A percentile compares a stretch with the other conserved stretches of the same genome.
Evolutionary conservation across 2,888 invertebrate species (phyloP).

Genomic region (Brachylomia viminalis): DNA sequence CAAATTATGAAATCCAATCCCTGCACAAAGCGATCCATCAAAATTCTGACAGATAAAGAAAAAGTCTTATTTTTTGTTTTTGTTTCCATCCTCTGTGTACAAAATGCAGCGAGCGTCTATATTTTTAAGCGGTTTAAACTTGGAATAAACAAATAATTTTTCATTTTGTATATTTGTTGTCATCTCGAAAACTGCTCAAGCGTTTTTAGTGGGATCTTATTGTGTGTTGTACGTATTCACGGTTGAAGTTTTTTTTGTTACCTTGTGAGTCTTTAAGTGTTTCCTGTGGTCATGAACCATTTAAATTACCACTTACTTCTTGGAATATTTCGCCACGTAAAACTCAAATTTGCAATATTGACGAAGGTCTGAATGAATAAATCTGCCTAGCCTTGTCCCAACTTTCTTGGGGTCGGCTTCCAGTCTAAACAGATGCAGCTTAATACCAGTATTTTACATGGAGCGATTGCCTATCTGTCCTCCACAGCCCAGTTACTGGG

Average conservation of each 20-base stretch:
- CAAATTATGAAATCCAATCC: constrained; percentile 88
- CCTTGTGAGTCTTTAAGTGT: constrained; percentile 21
- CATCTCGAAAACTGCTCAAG: constrained; percentile 65
- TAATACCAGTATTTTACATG: too few relatives aligned
- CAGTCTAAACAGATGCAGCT: too few relatives aligned
- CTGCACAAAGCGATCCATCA: constrained; percentile 84
- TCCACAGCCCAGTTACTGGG: too few relatives aligned
- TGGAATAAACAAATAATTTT: constrained; percentile 57
- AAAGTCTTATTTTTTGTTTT: constrained; percentile 70
- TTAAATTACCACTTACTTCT: constrained; percentile 18
- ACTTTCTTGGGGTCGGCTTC: too few relatives aligned
- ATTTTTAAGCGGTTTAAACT: constrained; percentile 62
- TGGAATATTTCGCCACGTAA: background rate
- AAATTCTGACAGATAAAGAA: constrained; percentile 83
- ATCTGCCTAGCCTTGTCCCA: too few relatives aligned
- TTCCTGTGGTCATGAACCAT: constrained; percentile 29
- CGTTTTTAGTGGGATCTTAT: constrained; percentile 41
- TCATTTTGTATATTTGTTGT: constrained; percentile 62
- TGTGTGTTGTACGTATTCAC: constrained; percentile 26
- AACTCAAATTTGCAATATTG: too few relatives aligned
- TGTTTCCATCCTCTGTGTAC: constrained; percentile 69
- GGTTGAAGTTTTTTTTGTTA: constrained; percentile 54
- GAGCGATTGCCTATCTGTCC: too few relatives aligned
- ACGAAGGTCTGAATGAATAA: too few relatives aligned
- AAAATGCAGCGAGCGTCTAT: constrained; percentile 54